These are phyloP conservation scores for Vireo griseus DNA, from an alignment of 2,797 vertebrate species.

Conservation along the genomic window DNA sequence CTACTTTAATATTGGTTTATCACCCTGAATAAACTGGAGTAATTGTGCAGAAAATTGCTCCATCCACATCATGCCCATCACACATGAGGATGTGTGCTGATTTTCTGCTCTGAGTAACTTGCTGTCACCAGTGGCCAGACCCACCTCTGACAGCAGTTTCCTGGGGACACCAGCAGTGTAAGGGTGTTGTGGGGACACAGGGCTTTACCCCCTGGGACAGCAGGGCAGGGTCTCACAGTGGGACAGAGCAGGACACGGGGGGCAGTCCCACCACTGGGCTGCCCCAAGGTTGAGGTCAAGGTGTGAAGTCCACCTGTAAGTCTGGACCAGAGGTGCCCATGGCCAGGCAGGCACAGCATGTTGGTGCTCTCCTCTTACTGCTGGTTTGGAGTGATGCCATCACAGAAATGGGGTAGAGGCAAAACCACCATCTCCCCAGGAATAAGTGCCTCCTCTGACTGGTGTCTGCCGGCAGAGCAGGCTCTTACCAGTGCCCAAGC, in stretches of 20 bases:
- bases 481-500: background rate
- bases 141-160: background rate
- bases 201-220: background rate
- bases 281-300: background rate
- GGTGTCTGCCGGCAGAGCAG: background rate
- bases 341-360: accelerated
- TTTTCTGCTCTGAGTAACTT: background rate
- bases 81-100: background rate
- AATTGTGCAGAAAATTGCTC: slow-evolving; percentile 46
- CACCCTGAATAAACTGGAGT: slow-evolving; percentile 18
- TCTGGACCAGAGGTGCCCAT: background rate
- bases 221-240: background rate
- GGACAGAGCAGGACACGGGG: background rate
- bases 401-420: accelerated
- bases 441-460: background rate
- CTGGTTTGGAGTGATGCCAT: background rate
- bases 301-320: background rate
- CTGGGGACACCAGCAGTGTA: background rate
- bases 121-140: background rate
- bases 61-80: background rate
- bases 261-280: background rate
- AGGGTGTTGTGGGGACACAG: accelerated
- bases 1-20: background rate
- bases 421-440: background rate
- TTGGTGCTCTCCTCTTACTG: background rate